A percentile compares a stretch with the other conserved stretches of the same genome.
Conservation (phyloP, 2,888 invertebrate species). For the Sinohyriopsis cumingii region DNA sequence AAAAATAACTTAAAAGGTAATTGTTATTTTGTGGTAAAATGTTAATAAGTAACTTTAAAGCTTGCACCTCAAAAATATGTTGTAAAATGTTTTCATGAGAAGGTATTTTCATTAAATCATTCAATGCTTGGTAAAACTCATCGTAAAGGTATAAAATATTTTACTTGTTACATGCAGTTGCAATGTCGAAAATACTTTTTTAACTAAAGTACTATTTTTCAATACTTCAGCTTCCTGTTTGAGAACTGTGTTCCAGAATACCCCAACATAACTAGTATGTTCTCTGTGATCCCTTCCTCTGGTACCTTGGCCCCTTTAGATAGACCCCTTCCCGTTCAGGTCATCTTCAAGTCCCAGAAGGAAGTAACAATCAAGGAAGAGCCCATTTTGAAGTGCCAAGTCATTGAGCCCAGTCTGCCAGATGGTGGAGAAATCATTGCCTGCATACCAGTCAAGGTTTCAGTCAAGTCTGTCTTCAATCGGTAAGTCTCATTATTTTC, state of each 20-base stretch:
- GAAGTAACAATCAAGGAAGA: conserved; percentile 69
- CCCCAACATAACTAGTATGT: conserved; percentile 63
- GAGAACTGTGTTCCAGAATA: conserved; percentile 60
- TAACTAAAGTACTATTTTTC: background rate
- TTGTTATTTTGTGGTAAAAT: too few species aligned
- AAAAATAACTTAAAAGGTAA: too few species aligned
- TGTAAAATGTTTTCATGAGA: too few species aligned
- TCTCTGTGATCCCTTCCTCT: conserved; percentile 65
- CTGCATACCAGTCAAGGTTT: conserved; percentile 72
- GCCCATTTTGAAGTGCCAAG: conserved; percentile 69
- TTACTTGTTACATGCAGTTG: too few species aligned
- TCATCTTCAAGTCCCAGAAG: conserved; percentile 66
- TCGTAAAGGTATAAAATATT: too few species aligned
- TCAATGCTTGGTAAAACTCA: too few species aligned
- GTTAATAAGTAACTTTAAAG: too few species aligned
- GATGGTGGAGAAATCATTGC: conserved; percentile 70
- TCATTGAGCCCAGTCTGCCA: conserved; percentile 69
- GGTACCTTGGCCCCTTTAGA: conserved; percentile 67
- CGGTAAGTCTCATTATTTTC: conserved; percentile 61
- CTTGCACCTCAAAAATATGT: too few species aligned
- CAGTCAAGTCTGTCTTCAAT: conserved; percentile 70
- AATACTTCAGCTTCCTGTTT: conserved; percentile 62
- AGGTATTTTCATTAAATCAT: too few species aligned
- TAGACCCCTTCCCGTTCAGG: conserved; percentile 66
- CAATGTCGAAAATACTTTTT: too few species aligned